Base-by-base conservation (phyloP, 2,797 vertebrate genomes). In the Poeciliopsis gracilis region DNA sequence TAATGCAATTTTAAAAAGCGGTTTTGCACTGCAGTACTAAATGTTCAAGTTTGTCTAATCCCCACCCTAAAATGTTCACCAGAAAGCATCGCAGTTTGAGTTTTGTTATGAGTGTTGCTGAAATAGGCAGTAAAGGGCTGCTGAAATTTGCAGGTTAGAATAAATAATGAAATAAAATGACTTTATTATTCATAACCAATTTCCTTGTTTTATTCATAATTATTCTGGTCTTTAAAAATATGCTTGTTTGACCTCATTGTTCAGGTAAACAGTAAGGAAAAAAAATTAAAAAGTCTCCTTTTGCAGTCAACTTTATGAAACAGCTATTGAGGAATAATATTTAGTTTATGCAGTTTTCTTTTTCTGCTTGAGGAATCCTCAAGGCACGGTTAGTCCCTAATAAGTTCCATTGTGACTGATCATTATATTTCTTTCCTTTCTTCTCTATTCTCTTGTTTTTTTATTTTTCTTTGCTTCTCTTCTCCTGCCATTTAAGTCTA, bases 361-460 rank as follows among this genome's bases (percentile, higher is more conserved):
- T 67, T 67, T 67, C 63, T 67, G 63, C 36, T 67, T 41, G 38
- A 43, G 36, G 63, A 67, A 41, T 41, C 36, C 36, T 41, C 4
- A 4, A 43, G 63, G 63, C 61, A 61, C 5, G 1, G 63, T 41
- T 67, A 41, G 63, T 41, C 63, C 5, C 36, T 67, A 67, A 67
- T 67, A 67, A 67, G 63, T 38, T 67, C 63, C 63, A 41, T 43
- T 67, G 63, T 67, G 63, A 38, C 63, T 67, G 63, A 41, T 67
- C 38, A 67, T 67, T 67, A 67, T 67, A 67, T 30, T 72, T 72
- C n/a, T 18, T 72, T 20, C 45, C 45, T 47, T 61, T 45, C 45
- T 47, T 47, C 70, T 41, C 63, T 36, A 36, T 36, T 16, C 49
- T 25, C 46, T 73, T 33, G 71, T 73, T 73, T 73, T 73, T 67